phyloP scores from a whole-genome alignment of 1,140 invertebrate species.

The Asbolus verrucosus region DNA sequence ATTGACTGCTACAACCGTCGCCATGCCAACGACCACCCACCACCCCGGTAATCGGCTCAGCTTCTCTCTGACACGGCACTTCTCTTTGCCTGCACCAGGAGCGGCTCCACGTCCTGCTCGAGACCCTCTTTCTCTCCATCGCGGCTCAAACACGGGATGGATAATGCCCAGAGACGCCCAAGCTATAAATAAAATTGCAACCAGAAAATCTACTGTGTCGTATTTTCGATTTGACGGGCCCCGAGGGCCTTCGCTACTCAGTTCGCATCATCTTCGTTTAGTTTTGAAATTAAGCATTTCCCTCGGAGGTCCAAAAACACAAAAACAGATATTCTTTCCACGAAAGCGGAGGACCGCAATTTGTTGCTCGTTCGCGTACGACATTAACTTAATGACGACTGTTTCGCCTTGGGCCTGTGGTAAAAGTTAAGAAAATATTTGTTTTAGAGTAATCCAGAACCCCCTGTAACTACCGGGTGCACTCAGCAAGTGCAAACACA shows the following conservation, averaged over 20 bases:
- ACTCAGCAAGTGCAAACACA: constrained; percentile 45
- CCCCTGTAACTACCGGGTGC: constrained; percentile 37
- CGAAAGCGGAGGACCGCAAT: too few relatives aligned
- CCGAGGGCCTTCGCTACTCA: constrained; percentile 9
- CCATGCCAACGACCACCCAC: constrained; percentile 44
- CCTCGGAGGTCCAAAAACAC: background rate
- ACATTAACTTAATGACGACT: constrained; percentile 26
- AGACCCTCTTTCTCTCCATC: constrained; percentile 18
- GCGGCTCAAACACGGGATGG: background rate
- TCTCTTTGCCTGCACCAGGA: constrained; percentile 41
- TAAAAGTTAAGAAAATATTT: constrained; percentile 45
- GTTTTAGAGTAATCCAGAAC: constrained; percentile 29
- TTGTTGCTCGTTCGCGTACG: too few relatives aligned
- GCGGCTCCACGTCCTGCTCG: constrained; percentile 22
- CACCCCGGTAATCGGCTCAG: constrained; percentile 54
- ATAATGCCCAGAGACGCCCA: constrained; percentile 15
- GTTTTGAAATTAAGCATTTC: constrained; percentile 22
- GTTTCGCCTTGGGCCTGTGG: constrained; percentile 14
- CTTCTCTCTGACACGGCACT: constrained; percentile 44
- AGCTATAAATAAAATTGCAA: constrained; percentile 35
- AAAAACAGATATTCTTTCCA: too few relatives aligned
- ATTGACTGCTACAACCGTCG: constrained; percentile 35
- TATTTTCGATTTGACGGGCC: constrained; percentile 32
- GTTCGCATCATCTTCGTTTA: constrained; percentile 21
- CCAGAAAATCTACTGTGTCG: constrained; percentile 25